Conservation (phyloP, 2,113 vertebrate genomes). For the Spea bombifrons region DNA sequence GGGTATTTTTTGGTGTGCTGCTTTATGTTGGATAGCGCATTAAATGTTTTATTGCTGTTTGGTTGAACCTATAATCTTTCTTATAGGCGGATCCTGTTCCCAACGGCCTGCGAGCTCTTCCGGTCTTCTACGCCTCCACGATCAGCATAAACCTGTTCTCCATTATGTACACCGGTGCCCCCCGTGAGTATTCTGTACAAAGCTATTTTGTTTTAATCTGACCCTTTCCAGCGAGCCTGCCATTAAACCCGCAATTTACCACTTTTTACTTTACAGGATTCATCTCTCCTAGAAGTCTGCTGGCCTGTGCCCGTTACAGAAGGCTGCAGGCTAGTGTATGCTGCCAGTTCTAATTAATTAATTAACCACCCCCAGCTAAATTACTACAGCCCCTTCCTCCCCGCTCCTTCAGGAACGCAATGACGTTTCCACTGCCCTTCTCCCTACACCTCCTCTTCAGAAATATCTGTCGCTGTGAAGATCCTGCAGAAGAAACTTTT, state of each 20-base stretch:
- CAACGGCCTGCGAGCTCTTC: conserved; percentile 85
- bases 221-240: conserved; percentile 54
- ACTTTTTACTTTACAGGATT: conserved; percentile 92
- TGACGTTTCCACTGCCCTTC: conserved; percentile 52
- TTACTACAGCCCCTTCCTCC: conserved; percentile 69
- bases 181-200: conserved; percentile 74
- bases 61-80: not conserved
- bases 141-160: conserved; percentile 93
- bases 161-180: conserved; percentile 89
- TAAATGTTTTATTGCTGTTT: not conserved
- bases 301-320: conserved; percentile 87
- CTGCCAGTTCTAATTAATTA: conserved; percentile 69
- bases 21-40: too few species aligned
- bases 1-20: too few species aligned
- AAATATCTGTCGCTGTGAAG: conserved; percentile 53
- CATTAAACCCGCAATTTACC: conserved; percentile 90
- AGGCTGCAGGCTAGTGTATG: conserved; percentile 88
- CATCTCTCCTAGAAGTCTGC: conserved; percentile 90
- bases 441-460: conserved; percentile 48
- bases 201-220: conserved; percentile 48
- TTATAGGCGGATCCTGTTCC: conserved; percentile 83
- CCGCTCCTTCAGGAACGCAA: conserved; percentile 64
- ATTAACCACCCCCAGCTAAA: conserved; percentile 70
- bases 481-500: conserved; percentile 48
- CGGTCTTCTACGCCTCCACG: conserved; percentile 88